phyloP scores from a whole-genome alignment of 2,888 invertebrate species.

The Andrena bicolor region DNA sequence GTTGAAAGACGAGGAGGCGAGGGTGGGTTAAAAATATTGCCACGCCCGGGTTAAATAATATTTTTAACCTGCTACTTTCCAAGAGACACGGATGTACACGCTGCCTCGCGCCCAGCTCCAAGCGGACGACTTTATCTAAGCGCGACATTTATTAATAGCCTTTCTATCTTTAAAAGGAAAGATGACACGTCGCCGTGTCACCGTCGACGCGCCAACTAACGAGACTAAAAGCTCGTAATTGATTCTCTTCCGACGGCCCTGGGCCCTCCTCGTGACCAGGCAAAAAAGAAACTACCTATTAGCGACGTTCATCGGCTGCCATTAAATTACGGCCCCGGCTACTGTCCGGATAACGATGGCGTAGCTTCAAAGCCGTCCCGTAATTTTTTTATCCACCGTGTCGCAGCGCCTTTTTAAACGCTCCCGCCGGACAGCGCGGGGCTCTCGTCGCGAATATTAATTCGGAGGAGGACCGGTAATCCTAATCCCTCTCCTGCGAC shows the following conservation, averaged over 20 bases:
- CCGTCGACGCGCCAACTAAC: constrained; percentile 66
- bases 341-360: constrained; percentile 53
- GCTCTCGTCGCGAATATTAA: too few species aligned
- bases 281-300: constrained; percentile 70
- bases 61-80: constrained; percentile 23
- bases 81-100: not conserved
- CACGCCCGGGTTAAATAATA: constrained; percentile 19
- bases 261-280: constrained; percentile 33
- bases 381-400: constrained; percentile 38
- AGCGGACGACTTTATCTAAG: constrained; percentile 65
- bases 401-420: too few species aligned
- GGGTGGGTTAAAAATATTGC: constrained; percentile 41
- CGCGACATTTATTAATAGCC: constrained; percentile 72
- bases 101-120: constrained; percentile 9
- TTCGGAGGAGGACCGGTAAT: too few species aligned
- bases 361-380: constrained; percentile 42
- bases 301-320: constrained; percentile 69
- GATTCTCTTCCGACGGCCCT: constrained; percentile 70
- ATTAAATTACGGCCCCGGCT: constrained; percentile 57
- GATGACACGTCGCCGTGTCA: constrained; percentile 68
- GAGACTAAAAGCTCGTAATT: constrained; percentile 75
- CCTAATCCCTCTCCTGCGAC: not conserved
- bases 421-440: too few species aligned
- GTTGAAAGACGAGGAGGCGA: too few species aligned
- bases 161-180: constrained; percentile 72